Conservation (phyloP, 2,113 vertebrate genomes). For the Ranitomeya variabilis region DNA sequence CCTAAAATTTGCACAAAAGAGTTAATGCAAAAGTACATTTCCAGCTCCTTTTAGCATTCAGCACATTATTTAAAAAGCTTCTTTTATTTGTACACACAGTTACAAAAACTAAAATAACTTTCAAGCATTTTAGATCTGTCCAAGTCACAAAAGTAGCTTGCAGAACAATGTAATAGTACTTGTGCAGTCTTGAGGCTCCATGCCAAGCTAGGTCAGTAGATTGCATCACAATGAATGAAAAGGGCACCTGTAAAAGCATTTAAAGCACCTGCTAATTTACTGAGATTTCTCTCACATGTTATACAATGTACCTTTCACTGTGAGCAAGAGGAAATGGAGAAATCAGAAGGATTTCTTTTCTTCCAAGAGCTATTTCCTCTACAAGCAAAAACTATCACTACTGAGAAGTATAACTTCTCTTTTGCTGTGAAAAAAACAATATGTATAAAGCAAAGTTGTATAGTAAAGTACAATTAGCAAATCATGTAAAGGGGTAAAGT, state of each 20-base stretch:
- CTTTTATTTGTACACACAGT: neutral
- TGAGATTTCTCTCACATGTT: slow-evolving; percentile 49
- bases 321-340: slow-evolving; percentile 34
- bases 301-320: slow-evolving; percentile 18
- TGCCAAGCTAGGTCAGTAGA: slow-evolving; percentile 16
- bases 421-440: neutral
- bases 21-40: neutral
- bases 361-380: neutral
- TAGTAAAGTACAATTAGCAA: neutral
- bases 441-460: neutral
- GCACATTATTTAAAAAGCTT: neutral
- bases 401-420: neutral
- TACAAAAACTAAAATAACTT: neutral
- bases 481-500: neutral
- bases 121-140: neutral
- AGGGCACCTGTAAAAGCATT: slow-evolving; percentile 32
- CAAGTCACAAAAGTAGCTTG: neutral
- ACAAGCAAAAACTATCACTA: neutral
- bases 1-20: neutral
- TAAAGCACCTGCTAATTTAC: slow-evolving; percentile 44
- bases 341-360: slow-evolving; percentile 37
- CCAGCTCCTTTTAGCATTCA: neutral
- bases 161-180: slow-evolving; percentile 13
- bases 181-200: neutral
- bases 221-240: slow-evolving; percentile 30